phyloP scores from a whole-genome alignment of 2,797 vertebrate genomes.

The Apodemus agrarius region DNA sequence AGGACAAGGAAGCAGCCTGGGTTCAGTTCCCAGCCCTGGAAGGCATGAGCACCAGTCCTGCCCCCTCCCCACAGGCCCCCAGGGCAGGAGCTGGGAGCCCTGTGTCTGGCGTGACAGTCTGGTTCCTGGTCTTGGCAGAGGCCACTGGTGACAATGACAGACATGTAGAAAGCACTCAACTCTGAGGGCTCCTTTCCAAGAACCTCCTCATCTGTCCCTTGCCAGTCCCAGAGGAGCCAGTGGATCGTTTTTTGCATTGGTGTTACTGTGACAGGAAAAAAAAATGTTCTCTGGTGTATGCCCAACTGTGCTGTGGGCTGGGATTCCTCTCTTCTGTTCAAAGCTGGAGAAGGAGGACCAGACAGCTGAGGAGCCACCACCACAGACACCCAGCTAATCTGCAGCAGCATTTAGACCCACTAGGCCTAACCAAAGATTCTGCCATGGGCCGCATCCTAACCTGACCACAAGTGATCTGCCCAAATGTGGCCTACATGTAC shows the following conservation, averaged over 20 bases:
- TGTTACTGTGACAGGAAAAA: not conserved
- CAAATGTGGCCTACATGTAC: not conserved
- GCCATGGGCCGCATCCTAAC: too few species aligned
- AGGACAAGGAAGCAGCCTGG: not conserved
- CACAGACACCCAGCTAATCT: not conserved
- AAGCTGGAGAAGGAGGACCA: not conserved
- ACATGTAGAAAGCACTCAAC: not conserved
- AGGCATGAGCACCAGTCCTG: accelerated
- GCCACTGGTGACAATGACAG: accelerated
- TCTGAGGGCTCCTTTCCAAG: not conserved
- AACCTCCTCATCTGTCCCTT: not conserved
- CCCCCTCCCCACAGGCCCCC: not conserved
- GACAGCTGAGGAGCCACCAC: not conserved
- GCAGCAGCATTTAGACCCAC: not conserved
- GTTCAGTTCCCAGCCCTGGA: not conserved
- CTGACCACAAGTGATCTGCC: too few species aligned
- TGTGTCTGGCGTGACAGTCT: not conserved
- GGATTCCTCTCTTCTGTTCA: not conserved
- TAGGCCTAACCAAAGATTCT: not conserved
- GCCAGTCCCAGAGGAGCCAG: not conserved
- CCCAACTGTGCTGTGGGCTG: not conserved
- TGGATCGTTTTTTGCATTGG: not conserved
- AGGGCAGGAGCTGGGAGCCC: not conserved
- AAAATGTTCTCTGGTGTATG: not conserved
- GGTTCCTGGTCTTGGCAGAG: not conserved